Evolutionary conservation across 2,888 invertebrate genomes (phyloP).

Genomic region (Auanema freiburgensis): DNA sequence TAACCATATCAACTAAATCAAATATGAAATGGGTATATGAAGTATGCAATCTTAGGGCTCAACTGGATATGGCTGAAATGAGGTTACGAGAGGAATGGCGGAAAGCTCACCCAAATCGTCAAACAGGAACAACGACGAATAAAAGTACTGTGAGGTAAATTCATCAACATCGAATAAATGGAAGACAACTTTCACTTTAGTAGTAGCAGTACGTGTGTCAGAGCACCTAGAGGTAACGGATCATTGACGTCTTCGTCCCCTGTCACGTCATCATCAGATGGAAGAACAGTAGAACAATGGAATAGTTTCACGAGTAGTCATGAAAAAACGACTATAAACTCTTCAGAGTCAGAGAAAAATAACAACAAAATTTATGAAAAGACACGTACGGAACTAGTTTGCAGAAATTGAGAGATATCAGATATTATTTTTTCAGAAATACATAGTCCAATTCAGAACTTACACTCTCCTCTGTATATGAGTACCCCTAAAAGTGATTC

Average conservation of each 20-base stretch:
- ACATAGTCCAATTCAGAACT: background rate
- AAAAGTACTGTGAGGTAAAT: slow-evolving; percentile 7
- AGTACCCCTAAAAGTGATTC: no score
- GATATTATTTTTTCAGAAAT: background rate
- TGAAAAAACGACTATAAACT: no score
- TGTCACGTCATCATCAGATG: slow-evolving; percentile 42
- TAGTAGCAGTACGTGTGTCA: background rate
- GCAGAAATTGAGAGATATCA: no score
- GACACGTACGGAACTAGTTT: no score
- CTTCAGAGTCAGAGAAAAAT: no score
- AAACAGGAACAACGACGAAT: background rate
- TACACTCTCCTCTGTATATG: background rate
- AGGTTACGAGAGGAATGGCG: slow-evolving; percentile 19
- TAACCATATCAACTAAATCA: no score
- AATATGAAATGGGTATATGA: no score
- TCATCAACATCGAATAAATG: background rate
- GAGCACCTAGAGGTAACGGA: slow-evolving; percentile 14
- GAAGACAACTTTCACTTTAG: no score
- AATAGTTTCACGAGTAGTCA: background rate
- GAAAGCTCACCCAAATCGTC: slow-evolving; percentile 12
- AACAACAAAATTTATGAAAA: no score
- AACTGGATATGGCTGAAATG: slow-evolving; percentile 18
- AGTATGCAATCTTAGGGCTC: no score
- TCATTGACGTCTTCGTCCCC: slow-evolving; percentile 37
- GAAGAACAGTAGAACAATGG: slow-evolving; percentile 18